A percentile compares a stretch with the other conserved stretches of the same genome.
Conservation (phyloP, 2,113 vertebrate genomes). For the Isichthys henryi region DNA sequence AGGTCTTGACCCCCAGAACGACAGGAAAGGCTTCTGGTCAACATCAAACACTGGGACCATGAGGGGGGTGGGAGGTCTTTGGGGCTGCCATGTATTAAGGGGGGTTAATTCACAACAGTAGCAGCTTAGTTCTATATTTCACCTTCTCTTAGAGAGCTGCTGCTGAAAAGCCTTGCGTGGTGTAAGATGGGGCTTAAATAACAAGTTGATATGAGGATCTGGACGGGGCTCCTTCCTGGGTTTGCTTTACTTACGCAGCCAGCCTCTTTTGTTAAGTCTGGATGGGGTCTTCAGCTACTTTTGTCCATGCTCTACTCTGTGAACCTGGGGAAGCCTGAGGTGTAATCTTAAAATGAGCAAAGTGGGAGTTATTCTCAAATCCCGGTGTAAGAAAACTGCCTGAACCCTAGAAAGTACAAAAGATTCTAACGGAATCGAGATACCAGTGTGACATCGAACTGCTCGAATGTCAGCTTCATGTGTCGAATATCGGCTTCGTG, state of each 20-base stretch:
- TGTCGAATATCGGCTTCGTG: too few species aligned
- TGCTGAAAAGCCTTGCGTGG: constrained; percentile 39
- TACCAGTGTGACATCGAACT: too few species aligned
- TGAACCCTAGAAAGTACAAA: background rate
- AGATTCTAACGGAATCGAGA: background rate
- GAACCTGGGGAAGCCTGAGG: background rate
- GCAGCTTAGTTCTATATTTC: constrained; percentile 38
- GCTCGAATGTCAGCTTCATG: too few species aligned
- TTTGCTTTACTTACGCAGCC: background rate
- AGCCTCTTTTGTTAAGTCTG: background rate
- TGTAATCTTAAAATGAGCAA: background rate
- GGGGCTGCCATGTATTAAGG: constrained; percentile 32
- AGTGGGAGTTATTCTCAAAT: background rate
- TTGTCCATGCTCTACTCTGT: background rate
- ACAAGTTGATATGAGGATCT: constrained; percentile 7
- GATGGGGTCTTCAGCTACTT: background rate
- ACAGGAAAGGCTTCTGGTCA: constrained; percentile 45
- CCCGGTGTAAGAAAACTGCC: background rate
- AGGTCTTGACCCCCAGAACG: constrained; percentile 35
- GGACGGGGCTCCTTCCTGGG: background rate
- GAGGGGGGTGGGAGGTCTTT: constrained; percentile 46
- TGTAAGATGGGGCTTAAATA: constrained; percentile 37
- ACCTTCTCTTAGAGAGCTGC: constrained; percentile 54
- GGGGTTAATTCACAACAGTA: constrained; percentile 55
- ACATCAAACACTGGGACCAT: constrained; percentile 55